These are phyloP conservation scores for Chymomyza caudatula DNA, from an alignment of 2,888 invertebrate genomes.

Conservation along the genomic window DNA sequence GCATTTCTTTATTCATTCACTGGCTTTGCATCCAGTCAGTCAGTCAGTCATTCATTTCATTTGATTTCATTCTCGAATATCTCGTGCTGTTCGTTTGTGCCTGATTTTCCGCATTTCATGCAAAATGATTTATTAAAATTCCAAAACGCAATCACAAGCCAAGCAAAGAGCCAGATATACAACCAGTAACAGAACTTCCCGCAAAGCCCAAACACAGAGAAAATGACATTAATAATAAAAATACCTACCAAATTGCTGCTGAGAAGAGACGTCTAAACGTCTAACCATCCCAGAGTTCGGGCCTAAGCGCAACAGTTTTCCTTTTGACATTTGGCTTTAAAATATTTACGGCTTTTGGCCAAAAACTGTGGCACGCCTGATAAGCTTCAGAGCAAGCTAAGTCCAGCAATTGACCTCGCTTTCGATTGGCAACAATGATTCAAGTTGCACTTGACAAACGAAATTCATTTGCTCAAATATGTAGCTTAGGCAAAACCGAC, in stretches of 20 bases:
- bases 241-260: background rate
- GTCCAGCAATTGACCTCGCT: constrained; percentile 40
- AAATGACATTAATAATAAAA: constrained; percentile 46
- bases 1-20: constrained; percentile 1
- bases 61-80: constrained; percentile 39
- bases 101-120: constrained; percentile 52
- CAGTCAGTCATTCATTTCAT: constrained; percentile 62
- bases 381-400: constrained; percentile 2
- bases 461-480: constrained; percentile 60
- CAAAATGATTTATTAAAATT: constrained; percentile 71
- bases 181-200: background rate
- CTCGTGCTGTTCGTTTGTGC: background rate
- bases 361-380: constrained; percentile 22
- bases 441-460: constrained; percentile 14
- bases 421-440: constrained; percentile 36
- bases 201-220: constrained; percentile 10
- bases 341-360: constrained; percentile 27
- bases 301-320: constrained; percentile 53
- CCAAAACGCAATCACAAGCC: constrained; percentile 37
- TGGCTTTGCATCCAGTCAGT: constrained; percentile 1
- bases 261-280: background rate
- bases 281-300: background rate
- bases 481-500: constrained; percentile 39
- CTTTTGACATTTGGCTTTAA: constrained; percentile 30
- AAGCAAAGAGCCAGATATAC: constrained; percentile 20